phyloP scores from a whole-genome alignment of 2,797 vertebrate species.

The Trachops cirrhosus region DNA sequence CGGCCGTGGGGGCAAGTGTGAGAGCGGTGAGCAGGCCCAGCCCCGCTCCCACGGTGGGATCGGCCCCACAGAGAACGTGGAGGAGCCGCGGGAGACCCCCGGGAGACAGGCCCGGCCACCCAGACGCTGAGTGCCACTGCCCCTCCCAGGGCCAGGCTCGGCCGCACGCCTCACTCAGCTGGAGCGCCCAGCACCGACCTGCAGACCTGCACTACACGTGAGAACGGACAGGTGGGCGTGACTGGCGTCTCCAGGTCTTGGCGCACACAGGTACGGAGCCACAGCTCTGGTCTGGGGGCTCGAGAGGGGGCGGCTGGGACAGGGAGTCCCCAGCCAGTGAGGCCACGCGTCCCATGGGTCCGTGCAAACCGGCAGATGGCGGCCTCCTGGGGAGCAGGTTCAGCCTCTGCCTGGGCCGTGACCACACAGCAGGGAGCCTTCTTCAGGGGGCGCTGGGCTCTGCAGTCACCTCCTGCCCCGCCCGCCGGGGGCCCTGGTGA shows the following conservation, averaged over 20 bases:
- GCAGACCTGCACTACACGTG: rapidly evolving
- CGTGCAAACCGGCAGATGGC: rapidly evolving
- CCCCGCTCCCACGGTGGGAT: not conserved
- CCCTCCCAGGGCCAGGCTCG: not conserved
- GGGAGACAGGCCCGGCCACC: too few species aligned
- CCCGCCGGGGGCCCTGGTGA: not conserved
- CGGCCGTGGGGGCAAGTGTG: rapidly evolving
- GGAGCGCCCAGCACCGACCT: rapidly evolving
- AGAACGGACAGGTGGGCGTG: rapidly evolving
- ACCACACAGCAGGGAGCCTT: too few species aligned
- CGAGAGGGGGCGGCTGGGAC: too few species aligned
- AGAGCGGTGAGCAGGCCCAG: not conserved
- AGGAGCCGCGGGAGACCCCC: not conserved
- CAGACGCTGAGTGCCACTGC: too few species aligned
- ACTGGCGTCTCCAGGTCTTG: not conserved
- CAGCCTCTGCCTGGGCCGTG: not conserved
- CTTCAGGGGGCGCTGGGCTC: not conserved
- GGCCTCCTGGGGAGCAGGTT: not conserved
- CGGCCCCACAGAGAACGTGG: not conserved
- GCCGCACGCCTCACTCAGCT: not conserved
- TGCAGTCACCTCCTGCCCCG: too few species aligned
- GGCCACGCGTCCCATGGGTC: rapidly evolving
- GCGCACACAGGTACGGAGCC: rapidly evolving
- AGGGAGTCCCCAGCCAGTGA: not conserved
- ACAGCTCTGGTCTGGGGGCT: too few species aligned